Base-by-base conservation (phyloP, 1,140 invertebrate species). In the Phthorimaea operculella region DNA sequence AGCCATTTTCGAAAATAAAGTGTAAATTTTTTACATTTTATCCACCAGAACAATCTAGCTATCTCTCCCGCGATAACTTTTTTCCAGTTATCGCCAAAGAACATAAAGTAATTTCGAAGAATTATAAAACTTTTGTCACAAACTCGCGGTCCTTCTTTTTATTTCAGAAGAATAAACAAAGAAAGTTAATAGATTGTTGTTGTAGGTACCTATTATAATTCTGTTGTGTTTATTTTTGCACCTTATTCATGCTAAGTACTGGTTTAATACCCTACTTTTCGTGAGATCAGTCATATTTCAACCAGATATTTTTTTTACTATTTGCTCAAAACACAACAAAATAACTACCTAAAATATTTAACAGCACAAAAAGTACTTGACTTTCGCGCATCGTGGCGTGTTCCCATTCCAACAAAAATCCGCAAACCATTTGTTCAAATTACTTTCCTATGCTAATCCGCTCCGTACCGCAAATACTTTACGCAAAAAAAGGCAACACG, bases 341-440 rank as follows among this genome's bases (percentile, higher is more conserved):
- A 4, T 28, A 28, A n/a, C n/a, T 28, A 28, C 21, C 21, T 28
- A 28, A 28, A 28, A 28, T 6, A 28, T 28, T 28, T 6, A 28
- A 28, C 21, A 28, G 6, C 2, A 6, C 21, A 4, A 28, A 28
- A 28, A 28, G 6, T 4, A 28, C 2, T 48, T 67, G n/a, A 72
- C 66, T 69, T 68, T 63, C 68, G 72, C 65, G 63, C 68, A 73
- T 70, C 64, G 70, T 74, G 77, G 72, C 64, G 68, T 63, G 66
- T 68, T 60, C 62, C 68, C 62, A 69, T 68, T 62, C 68, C 70
- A 66, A 68, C 70, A 76, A 79, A 79, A 79, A 77, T 76, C 74
- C 70, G 79, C 68, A 73, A 68, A 73, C 76, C 79, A 82, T 82
- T 79, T 78, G 74, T 78, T 78, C 72, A 77, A 82, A 82, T 82